A percentile compares a stretch with the other conserved stretches of the same genome.
Evolutionary conservation across 1,140 invertebrate genomes (phyloP).

Genomic region (Drosophila pseudoananassae): DNA sequence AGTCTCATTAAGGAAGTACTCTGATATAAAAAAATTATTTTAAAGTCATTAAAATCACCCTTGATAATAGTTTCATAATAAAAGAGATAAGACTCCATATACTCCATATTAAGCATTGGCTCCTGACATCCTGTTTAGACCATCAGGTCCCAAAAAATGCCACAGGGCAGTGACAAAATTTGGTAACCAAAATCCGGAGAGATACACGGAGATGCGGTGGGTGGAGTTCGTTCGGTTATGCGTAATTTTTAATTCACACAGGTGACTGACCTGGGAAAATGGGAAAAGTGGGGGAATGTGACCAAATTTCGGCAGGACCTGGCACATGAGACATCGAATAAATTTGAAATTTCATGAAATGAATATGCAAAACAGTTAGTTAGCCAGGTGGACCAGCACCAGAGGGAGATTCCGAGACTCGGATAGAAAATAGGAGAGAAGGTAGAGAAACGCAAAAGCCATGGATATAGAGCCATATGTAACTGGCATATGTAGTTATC

Average conservation of each 20-base stretch:
- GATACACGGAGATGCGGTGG: constrained; percentile 3
- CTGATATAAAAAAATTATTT: too few relatives aligned
- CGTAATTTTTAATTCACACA: constrained; percentile 56
- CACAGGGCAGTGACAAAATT: constrained; percentile 37
- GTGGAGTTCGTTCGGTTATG: constrained; percentile 11
- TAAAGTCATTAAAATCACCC: not conserved
- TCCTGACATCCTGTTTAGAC: not conserved
- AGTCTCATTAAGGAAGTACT: too few relatives aligned
- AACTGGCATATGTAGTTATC: constrained; percentile 49
- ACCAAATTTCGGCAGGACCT: constrained; percentile 24
- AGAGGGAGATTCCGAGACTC: not conserved
- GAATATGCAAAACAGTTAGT: constrained; percentile 74
- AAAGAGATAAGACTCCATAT: not conserved
- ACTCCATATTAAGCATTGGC: not conserved
- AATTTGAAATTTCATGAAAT: constrained; percentile 80
- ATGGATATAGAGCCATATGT: constrained; percentile 37
- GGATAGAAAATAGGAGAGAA: constrained; percentile 5
- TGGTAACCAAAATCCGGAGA: constrained; percentile 21
- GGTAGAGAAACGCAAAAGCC: constrained; percentile 17
- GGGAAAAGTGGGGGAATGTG: not conserved
- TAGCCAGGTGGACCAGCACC: constrained; percentile 28
- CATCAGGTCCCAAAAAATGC: not conserved
- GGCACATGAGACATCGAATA: constrained; percentile 68
- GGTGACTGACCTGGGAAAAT: constrained; percentile 43
- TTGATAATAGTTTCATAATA: not conserved